Conservation (phyloP, 2,888 invertebrate genomes). For the Clusia tigrina region DNA sequence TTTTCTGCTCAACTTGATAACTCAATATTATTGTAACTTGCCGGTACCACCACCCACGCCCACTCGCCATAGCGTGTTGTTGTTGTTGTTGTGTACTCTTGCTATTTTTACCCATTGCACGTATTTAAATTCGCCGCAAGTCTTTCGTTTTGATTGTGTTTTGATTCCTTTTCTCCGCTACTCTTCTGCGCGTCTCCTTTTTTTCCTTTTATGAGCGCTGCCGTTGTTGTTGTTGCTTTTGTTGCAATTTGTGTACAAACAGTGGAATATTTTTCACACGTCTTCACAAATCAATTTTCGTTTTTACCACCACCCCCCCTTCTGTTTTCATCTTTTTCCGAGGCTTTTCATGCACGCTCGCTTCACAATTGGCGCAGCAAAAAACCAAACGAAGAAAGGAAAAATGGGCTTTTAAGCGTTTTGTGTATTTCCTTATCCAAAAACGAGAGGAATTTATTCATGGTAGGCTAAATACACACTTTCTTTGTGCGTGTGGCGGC, state of each 20-base stretch:
- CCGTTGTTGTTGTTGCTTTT: slow-evolving; percentile 16
- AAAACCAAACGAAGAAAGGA: neutral
- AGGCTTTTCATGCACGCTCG: neutral
- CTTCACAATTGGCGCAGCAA: neutral
- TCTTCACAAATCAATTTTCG: neutral
- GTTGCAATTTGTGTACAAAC: slow-evolving; percentile 5
- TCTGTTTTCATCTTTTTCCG: neutral
- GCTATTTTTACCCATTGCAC: slow-evolving; percentile 11
- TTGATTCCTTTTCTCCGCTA: slow-evolving; percentile 17
- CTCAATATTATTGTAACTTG: neutral
- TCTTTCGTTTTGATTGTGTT: slow-evolving; percentile 28
- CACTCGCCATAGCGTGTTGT: neutral
- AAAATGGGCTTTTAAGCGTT: neutral
- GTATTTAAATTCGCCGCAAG: slow-evolving; percentile 29
- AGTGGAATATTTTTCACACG: slow-evolving; percentile 9
- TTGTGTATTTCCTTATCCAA: neutral
- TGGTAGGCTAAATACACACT: too few relatives aligned
- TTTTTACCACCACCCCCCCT: too few relatives aligned
- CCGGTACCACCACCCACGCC: neutral
- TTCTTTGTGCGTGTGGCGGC: too few relatives aligned
- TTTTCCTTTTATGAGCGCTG: slow-evolving; percentile 10
- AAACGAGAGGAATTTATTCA: too few relatives aligned
- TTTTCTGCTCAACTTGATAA: neutral
- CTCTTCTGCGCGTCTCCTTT: neutral
- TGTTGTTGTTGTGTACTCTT: neutral